Evolutionary conservation across 2,797 vertebrate genomes (phyloP), one percentile per base, ranked within the genome.

Genomic region (Hoplostethus atlanticus): DNA sequence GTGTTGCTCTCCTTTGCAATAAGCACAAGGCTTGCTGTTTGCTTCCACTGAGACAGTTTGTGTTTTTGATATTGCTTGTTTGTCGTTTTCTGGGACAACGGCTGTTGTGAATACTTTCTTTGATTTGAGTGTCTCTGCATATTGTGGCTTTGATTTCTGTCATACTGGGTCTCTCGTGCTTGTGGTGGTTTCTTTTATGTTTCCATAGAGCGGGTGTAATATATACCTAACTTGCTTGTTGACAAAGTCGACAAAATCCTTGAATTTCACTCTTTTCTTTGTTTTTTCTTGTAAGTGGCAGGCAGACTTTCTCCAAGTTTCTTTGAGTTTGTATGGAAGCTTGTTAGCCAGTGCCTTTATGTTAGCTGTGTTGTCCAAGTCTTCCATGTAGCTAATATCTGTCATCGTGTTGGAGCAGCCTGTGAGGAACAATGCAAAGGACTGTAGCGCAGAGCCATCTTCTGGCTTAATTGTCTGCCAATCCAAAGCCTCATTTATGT

Each of bases 1-100:
- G 46, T 71, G 58, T 40, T 71, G 68, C 16, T 62, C 68, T 53
- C 58, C 68, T 53, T 71, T 71, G 47, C 58, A 70, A 62, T 61
- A 61, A 62, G 53, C 40, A 47, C 38, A 61, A 16, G 58, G 50
- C 64, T 66, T 66, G 64, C 17, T 55, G 36, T 66, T 28, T 30
- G 64, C 21, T 6, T 66, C 36, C 34, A 44, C 51, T 34, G 42
- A 34, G 16, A 46, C 47, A 10, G 58, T 44, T 52, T 46, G 48
- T 17, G 36, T 38, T 30, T 56, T 68, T 30, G 17, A 2, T 44
- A 34, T 71, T n/a, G 17, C 8, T 31, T 46, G 13, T 44, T 51
- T 28, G n/a, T 46, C 5, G 16, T 42, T 42, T 42, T 42, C 36
- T 4, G 1, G 15, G 15, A 36, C 55, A 57, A 38, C 31, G 16